These are phyloP conservation scores for Caenorhabditis imperialis DNA, from an alignment of 2,888 invertebrate species.

Conservation along the genomic window DNA sequence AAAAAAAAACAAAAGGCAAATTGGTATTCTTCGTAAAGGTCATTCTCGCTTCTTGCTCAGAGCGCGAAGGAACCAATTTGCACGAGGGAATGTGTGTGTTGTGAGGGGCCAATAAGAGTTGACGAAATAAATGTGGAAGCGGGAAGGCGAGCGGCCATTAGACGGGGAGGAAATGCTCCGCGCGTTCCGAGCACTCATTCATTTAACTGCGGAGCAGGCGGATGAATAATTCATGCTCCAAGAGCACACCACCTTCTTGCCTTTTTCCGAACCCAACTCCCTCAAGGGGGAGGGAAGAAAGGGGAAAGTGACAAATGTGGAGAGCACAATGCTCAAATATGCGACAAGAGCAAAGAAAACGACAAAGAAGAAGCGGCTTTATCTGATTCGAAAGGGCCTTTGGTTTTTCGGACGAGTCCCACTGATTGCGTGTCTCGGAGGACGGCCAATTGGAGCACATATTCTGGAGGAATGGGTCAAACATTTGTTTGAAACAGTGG, in stretches of 20 bases:
- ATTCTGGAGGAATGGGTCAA: no score
- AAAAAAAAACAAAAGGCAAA: no score
- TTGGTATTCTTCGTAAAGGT: no score
- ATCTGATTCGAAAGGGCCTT: constrained; percentile 33
- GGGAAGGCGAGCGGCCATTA: constrained; percentile 25
- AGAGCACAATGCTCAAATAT: constrained; percentile 30
- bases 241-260: constrained; percentile 26
- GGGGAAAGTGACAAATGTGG: constrained; percentile 46
- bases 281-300: constrained; percentile 24
- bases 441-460: no score
- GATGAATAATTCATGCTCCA: constrained; percentile 48
- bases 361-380: constrained; percentile 6
- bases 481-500: no score
- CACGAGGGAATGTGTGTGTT: constrained; percentile 11
- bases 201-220: constrained; percentile 45
- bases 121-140: constrained; percentile 42
- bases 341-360: constrained; percentile 22
- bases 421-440: no score
- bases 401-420: no score
- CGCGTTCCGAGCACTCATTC: constrained; percentile 16
- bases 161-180: constrained; percentile 43
- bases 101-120: constrained; percentile 33
- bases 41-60: no score
- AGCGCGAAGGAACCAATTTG: constrained; percentile 38
- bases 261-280: constrained; percentile 24